phyloP scores from a whole-genome alignment of 2,888 invertebrate species.

The Dromius quadrimaculatus region DNA sequence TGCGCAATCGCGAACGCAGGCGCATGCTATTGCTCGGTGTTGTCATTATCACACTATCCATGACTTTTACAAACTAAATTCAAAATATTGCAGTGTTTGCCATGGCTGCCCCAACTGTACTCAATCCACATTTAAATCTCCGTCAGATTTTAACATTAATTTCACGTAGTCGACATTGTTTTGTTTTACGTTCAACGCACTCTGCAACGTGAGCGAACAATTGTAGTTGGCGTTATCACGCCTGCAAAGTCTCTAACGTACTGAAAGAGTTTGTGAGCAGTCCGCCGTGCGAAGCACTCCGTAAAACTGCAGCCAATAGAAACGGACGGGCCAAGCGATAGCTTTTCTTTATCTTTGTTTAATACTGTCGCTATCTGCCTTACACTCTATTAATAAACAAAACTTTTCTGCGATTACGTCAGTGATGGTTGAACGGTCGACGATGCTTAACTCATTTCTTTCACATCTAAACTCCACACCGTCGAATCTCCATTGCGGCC shows the following conservation, averaged over 20 bases:
- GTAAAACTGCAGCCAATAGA: conserved; percentile 10
- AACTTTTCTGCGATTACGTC: conserved; percentile 21
- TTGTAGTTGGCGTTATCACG: conserved; percentile 6
- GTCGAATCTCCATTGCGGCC: too few species aligned
- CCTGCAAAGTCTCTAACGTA: conserved; percentile 9
- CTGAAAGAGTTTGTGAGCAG: conserved; percentile 9
- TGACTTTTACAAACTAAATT: conserved; percentile 56
- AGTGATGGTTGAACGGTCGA: conserved; percentile 25
- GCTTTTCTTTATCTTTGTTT: conserved; percentile 15
- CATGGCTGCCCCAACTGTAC: too few species aligned
- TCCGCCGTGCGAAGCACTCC: conserved; percentile 1
- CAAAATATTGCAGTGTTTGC: neutral
- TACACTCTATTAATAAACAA: conserved; percentile 37
- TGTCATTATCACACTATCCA: conserved; percentile 70
- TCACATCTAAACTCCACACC: too few species aligned
- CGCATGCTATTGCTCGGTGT: conserved; percentile 66
- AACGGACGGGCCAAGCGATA: conserved; percentile 14
- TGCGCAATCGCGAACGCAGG: conserved; percentile 67
- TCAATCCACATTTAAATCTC: neutral
- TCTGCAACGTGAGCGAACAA: conserved; percentile 5
- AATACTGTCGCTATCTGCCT: conserved; percentile 24
- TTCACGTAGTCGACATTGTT: conserved; percentile 11
- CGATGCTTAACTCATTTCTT: too few species aligned
- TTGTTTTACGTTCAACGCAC: conserved; percentile 29
- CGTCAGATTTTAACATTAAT: neutral